Percentiles rank a stretch among this genome's conserved stretches.
phyloP scores from a whole-genome alignment of 2,113 vertebrate species.

The Excalfactoria chinensis region DNA sequence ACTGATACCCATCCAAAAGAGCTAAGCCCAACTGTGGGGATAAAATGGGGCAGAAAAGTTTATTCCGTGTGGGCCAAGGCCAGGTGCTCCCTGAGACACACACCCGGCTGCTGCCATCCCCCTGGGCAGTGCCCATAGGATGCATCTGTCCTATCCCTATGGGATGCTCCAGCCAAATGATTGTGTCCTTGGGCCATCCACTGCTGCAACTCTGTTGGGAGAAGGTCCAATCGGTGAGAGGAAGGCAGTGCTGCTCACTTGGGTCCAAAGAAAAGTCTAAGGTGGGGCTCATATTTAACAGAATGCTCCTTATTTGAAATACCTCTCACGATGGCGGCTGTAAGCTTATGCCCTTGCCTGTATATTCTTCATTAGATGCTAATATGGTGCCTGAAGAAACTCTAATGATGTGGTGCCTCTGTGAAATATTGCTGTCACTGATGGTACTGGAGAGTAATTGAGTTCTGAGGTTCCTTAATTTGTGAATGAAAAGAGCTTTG shows the following conservation, averaged over 20 bases:
- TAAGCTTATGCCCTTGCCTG: not conserved
- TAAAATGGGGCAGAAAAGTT: not conserved
- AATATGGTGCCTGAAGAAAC: not conserved
- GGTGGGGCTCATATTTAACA: not conserved
- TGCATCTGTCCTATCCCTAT: no score
- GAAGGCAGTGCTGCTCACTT: no score
- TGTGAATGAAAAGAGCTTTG: not conserved
- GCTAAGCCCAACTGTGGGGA: constrained; percentile 51
- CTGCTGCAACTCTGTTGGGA: no score
- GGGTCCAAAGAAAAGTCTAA: not conserved
- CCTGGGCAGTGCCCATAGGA: no score
- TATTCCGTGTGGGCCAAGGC: no score
- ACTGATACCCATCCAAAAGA: constrained; percentile 7
- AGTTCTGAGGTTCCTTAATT: constrained; percentile 11
- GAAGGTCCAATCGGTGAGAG: no score
- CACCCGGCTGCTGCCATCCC: not conserved
- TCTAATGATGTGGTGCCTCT: not conserved
- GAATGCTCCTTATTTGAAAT: not conserved
- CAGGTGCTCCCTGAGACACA: no score
- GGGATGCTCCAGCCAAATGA: not conserved
- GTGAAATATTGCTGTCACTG: not conserved
- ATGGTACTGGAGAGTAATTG: not conserved
- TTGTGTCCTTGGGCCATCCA: not conserved
- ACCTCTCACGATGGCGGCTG: not conserved
- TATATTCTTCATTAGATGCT: not conserved